Evolutionary conservation across 1,140 invertebrate species (phyloP).

Genomic region (Kradibia gibbosae): DNA sequence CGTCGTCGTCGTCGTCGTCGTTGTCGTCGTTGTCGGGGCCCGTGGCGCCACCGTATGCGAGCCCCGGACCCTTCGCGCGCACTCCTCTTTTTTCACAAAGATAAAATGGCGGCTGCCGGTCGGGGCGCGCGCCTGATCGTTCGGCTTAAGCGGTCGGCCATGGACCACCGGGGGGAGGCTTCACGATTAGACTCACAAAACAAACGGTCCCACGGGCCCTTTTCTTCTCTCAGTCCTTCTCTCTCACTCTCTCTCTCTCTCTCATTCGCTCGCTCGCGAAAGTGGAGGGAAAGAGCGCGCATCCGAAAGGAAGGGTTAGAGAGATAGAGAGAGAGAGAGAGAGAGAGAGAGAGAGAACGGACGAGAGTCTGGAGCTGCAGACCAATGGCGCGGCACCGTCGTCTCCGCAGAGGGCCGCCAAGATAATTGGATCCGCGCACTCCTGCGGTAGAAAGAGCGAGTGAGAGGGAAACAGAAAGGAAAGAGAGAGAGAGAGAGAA

Average conservation of each 20-base stretch:
- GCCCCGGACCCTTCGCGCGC: background rate
- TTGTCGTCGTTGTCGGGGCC: background rate
- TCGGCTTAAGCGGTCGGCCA: conserved; percentile 35
- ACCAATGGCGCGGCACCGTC: conserved; percentile 70
- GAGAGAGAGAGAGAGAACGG: background rate
- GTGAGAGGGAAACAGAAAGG: conserved; percentile 12
- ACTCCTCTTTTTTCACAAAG: conserved; percentile 43
- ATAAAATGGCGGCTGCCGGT: conserved; percentile 60
- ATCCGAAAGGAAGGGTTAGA: background rate
- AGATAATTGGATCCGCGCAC: conserved; percentile 70
- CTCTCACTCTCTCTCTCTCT: conserved; percentile 9
- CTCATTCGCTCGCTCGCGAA: background rate
- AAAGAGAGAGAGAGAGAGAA: conserved; percentile 21
- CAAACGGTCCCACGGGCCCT: conserved; percentile 69
- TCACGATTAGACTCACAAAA: conserved; percentile 74
- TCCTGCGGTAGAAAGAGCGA: background rate
- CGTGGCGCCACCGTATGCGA: conserved; percentile 35
- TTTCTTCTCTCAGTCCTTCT: background rate
- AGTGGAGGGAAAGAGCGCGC: background rate
- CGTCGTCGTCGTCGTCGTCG: too few relatives aligned
- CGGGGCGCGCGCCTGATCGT: conserved; percentile 39
- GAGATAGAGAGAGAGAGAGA: conserved; percentile 10
- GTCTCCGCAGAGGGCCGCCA: conserved; percentile 69
- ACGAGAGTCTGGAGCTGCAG: conserved; percentile 52
- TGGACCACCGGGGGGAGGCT: conserved; percentile 64